Base-by-base conservation (phyloP, 2,113 vertebrate species). In the Heteronetta atricapilla region DNA sequence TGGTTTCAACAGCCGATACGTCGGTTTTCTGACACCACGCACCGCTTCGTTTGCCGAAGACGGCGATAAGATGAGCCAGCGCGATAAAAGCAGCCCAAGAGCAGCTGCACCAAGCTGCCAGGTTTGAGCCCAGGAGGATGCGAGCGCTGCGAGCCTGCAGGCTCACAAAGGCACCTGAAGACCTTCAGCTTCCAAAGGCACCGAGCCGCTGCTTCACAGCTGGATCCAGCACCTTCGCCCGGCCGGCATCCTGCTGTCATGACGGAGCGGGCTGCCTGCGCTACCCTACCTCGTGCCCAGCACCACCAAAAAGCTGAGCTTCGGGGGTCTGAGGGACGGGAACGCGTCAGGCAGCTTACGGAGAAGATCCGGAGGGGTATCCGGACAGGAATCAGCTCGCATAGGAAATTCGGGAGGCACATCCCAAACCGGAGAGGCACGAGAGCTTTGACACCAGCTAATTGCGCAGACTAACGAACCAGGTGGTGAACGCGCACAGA, bases 311-410 rank as follows among this genome's bases (percentile, higher is more conserved):
- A 50, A 59, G 6, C 1, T 46, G 6, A 66, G 31, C 63, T 50
- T 87, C 28, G 29, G 77, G 70, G 55, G 82, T 89, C 53, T 44
- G 53, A 82, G 84, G 75, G 77, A 67, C 48, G 73, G 52, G 36
- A 89, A 67, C 36, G 36, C 2, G 1, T 74, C 78, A 89, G 67
- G 74, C 76, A 92, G 38, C 69, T 94, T 67, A 75, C 28, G 63
- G 81, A 82, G 46, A 87, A 70, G 55, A 77, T 82, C 40, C 73
- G 4, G 23, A 52, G 25, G 88, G 91, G 92, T 38, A 93, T 63
- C 56, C 95, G 85, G 72, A 82, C 82, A 88, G 86, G 91, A 95
- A 91, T 86, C 93, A 95, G 68, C 91, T 77, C 22, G 93, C 73
- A 63, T 13, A 59, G 68, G 89, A 93, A 93, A 94, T 81, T 80